Evolutionary conservation across 2,797 vertebrate species (phyloP), one percentile per base, ranked within the genome.

Genomic region (Poliocrania exsul): DNA sequence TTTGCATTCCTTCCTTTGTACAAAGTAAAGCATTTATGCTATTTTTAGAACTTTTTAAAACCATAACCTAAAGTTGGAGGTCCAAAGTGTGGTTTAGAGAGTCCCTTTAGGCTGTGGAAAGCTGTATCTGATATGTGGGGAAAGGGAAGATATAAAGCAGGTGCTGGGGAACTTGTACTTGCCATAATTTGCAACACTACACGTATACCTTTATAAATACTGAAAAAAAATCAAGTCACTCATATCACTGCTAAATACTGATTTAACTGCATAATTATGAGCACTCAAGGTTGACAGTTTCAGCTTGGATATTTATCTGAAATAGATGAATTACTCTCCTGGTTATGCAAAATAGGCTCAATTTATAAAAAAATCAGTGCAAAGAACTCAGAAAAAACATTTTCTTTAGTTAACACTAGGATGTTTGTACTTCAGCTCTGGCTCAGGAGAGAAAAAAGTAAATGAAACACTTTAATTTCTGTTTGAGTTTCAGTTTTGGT

Each of bases 401-500:
- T 70, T 64, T 60, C 35, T 94, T 82, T 61, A 50, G 33, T 89
- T 78, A 21, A 4, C 24, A 42, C 44, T 84, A 79, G 47, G 19
- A 60, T 70, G 24, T 74, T 92, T 50, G 7, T 50, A 42, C n/a
- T 46, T 62, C 35, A 64, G 9, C 33, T 73, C 14, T 7, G 11
- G 42, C 42, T 77, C 49, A 33, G 54, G 16, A 89, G 16, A 70
- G 16, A 2, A 78, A 71, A 50, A 42, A 13, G 3, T 12, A 47
- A 69, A 71, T 18, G 0, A 79, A 94, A 42, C 10, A 31, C n/a
- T 77, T 62, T 35, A 61, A 56, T 47, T 67, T 74, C 46, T 86
- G 28, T 71, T 83, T 81, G 24, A 16, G 46, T 92, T 91, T 91
- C 77, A 61, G 65, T 91, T 91, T 72, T 78, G 66, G n/a, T 75